Base-by-base conservation (phyloP, 1,140 invertebrate species). In the Atta texana region DNA sequence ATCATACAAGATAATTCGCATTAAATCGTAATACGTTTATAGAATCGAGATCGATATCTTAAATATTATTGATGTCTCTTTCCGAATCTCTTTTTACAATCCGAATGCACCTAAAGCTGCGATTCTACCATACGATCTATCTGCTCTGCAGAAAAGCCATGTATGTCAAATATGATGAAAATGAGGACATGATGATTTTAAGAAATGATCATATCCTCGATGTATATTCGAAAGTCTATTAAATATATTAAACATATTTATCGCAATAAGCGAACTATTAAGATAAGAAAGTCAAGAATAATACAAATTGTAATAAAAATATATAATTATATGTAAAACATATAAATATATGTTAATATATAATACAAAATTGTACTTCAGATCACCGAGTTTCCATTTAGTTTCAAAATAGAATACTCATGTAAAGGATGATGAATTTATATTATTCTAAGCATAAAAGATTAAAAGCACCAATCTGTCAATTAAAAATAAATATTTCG, bases 401-500 rank as follows among this genome's bases (percentile, higher is more conserved):
- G 14, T 51, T 51, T 61, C 39, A 44, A 10, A 63, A 77, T 49
- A 18, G 14, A 57, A 31, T 24, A 14, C 16, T 61, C 14, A 51
- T 44, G 1, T 51, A 59, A 16, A 72, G 5, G 5, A 21, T 7
- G 8, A 85, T 63, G 7, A 39, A 1, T 75, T 18, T 68, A 21
- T 18, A 63, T 84, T 49, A 85, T 2, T 8, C 18, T 75, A 72
- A 39, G 34, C 34, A 7, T 39, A 51, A 51, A 49, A 7, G 5
- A 66, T 1, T 34, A 39, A n/a, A 39, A 16, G 53, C 24, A 61
- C 7, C 71, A 3, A 77, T 63, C 18, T 18, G 44, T 28, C 34
- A 18, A 57, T 39, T 72, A 57, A 69, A 89, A 87, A 90, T 90
- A 90, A 90, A 89, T 89, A 89, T 57, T 18, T 61, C 8, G 63